Conservation (phyloP, 2,113 vertebrate species). For the Tragelaphus imberbis region DNA sequence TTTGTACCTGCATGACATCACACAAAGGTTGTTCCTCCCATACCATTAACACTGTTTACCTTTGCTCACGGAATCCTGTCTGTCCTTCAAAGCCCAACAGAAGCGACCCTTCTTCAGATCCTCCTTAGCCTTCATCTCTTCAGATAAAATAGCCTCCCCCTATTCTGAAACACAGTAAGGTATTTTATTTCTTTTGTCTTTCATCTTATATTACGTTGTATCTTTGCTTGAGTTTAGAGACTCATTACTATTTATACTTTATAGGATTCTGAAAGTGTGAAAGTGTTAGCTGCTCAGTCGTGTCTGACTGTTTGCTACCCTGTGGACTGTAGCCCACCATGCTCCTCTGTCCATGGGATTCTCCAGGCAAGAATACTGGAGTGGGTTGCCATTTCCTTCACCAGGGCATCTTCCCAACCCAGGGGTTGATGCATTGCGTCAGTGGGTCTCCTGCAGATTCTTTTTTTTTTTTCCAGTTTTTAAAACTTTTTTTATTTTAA, state of each 20-base stretch:
- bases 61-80: neutral
- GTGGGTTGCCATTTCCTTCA: neutral
- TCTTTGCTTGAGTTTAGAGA: neutral
- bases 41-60: neutral
- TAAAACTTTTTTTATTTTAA: slow-evolving; percentile 99
- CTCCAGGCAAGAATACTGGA: neutral
- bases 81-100: neutral
- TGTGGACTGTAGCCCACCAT: neutral
- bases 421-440: neutral
- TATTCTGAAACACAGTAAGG: neutral
- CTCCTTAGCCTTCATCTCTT: neutral
- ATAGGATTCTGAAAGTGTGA: neutral
- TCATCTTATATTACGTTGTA: neutral
- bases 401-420: neutral
- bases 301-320: neutral
- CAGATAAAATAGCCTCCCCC: neutral
- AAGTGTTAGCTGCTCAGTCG: neutral
- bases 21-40: neutral
- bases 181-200: neutral
- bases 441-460: neutral
- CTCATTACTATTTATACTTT: neutral
- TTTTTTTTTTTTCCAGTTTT: slow-evolving; percentile 87
- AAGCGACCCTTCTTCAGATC: neutral
- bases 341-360: neutral
- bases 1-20: neutral